Base-by-base conservation (phyloP, 2,888 invertebrate species). In the Drosophila incognita region DNA sequence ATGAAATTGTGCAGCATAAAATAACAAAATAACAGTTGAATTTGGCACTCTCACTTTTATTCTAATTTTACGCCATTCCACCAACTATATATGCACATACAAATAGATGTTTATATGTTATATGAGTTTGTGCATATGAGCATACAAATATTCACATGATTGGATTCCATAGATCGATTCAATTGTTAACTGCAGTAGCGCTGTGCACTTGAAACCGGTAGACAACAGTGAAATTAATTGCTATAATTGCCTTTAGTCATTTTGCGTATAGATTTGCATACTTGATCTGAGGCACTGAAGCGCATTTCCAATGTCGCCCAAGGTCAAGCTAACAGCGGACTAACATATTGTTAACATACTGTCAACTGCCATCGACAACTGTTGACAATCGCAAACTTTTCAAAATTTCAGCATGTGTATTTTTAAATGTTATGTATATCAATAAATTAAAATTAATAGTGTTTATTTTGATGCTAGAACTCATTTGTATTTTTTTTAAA, bases 291-390 rank as follows among this genome's bases (percentile, higher is more conserved):
- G 36, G 40, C 58, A 59, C 29, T 62, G 67, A 52, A 65, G 75
- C 77, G 79, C 75, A 76, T 81, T 85, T 74, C 68, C 87, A 87
- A 87, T 85, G 83, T 79, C 88, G 74, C 82, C 77, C 77, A 84
- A 84, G 84, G 84, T 88, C 81, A 68, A 31, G n/a, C 46, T 75
- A 81, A 81, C 86, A 83, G 59, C 27, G 27, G 52, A 49, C 51
- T 68, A 79, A 79, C 67, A 67, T 71, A 42, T 65, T 71, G 71
- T 71, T 69, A 71, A 48, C 46, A 1, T 2, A 46, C 4, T 8
- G 46, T 15, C 15, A 46, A 15, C 15, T 51, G 27, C 18, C 53
- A 31, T 48, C 29, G 21, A 8, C 18, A 35, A 42, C 29, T 61
- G 15, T 46, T 57, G 42, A 35, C 62, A 62, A 52, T 15, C 40